Evolutionary conservation across 2,113 vertebrate genomes (phyloP).

Genomic region (Mirza zaza): DNA sequence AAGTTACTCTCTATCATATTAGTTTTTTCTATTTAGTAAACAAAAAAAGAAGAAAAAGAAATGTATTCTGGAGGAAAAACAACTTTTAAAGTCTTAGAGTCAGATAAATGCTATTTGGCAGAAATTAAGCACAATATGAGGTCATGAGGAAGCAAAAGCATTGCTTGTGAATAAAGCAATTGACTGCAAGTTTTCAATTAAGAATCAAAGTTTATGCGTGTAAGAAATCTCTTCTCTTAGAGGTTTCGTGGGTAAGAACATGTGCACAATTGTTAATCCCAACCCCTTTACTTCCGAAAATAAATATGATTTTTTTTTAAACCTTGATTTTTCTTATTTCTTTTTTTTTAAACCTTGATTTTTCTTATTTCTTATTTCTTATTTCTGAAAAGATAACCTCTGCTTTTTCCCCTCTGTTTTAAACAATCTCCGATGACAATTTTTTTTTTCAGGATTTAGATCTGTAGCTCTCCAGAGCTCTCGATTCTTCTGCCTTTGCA

Average conservation of each 20-base stretch:
- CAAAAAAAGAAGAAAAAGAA: not conserved
- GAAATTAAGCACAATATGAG: not conserved
- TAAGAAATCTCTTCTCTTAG: not conserved
- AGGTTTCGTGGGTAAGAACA: not conserved
- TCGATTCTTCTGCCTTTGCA: slow-evolving; percentile 1
- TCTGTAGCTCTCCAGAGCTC: not conserved
- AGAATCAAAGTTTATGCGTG: not conserved
- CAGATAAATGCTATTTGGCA: slow-evolving; percentile 13
- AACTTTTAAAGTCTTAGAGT: not conserved
- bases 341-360: no score
- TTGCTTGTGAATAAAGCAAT: not conserved
- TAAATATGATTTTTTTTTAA: not conserved
- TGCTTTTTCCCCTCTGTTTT: not conserved
- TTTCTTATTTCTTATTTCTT: no score
- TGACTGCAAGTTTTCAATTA: not conserved
- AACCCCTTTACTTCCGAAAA: not conserved
- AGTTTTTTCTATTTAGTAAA: not conserved
- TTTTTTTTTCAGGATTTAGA: not conserved
- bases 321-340: slow-evolving; percentile 11
- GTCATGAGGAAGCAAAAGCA: not conserved
- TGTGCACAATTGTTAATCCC: not conserved
- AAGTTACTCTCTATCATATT: not conserved
- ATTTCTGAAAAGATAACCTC: slow-evolving; percentile 11
- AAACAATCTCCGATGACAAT: not conserved
- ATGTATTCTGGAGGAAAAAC: not conserved